Evolutionary conservation across 1,140 invertebrate species (phyloP), one percentile per base, ranked within the genome.

Genomic region (Neodiprion lecontei): DNA sequence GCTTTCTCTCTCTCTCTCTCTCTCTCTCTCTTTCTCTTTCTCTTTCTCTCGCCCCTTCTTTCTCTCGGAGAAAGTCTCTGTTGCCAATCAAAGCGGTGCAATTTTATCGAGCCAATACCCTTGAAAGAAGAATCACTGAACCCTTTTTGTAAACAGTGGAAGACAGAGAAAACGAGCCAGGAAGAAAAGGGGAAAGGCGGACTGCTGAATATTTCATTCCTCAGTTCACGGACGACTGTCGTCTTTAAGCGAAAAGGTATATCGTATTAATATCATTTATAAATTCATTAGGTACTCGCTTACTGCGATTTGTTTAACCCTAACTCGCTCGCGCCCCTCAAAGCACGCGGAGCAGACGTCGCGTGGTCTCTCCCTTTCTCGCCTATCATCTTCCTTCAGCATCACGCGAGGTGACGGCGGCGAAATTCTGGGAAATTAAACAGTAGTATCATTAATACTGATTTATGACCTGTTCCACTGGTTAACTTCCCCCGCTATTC

Each of bases 221-320:
- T 40, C 28, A 40, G 28, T 3, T 40, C 28, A 4, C 28, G 28
- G 28, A 40, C 28, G 28, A 40, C 9, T 14, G 53, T 61, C 53
- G 53, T 61, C 53, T 61, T 14, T 14, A 40, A 5, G 11, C 53
- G 53, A 12, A 12, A 61, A 61, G 53, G 53, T 61, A 61, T 61
- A 7, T 61, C 53, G n/a, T 61, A 61, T 61, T 61, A 61, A 61
- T 61, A 61, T 61, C 53, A 61, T 61, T 61, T 61, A 61, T 61
- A 61, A 61, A 61, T 61, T 61, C 53, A 61, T 61, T 61, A 61
- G 53, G n/a, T 61, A 17, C 11, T 40, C 28, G 28, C 53, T 61
- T 4, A 17, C 11, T 61, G 11, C 28, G n/a, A 61, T 61, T 61
- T 61, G 53, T 61, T 61, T 61, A 61, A 61, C 53, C 53, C 9